phyloP scores from a whole-genome alignment of 92 coral and sea anemone species.

The Epizoanthus stellaris region DNA sequence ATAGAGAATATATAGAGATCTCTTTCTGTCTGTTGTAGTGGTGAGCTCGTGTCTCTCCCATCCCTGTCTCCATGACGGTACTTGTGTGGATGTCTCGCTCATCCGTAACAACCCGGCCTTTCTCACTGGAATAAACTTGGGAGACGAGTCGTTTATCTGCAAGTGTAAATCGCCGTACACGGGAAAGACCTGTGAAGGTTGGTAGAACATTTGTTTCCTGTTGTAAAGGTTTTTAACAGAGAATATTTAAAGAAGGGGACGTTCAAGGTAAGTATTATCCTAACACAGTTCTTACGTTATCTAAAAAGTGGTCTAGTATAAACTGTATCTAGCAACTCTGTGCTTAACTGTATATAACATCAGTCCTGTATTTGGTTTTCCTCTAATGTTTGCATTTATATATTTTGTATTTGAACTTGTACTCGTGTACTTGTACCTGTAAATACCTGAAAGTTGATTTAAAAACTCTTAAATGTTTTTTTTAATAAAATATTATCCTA shows the following conservation, averaged over 20 bases:
- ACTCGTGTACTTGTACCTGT: no score
- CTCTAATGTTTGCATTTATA: no score
- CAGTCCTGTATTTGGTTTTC: no score
- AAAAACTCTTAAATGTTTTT: no score
- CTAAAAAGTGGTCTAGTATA: no score
- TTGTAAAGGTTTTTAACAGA: neutral
- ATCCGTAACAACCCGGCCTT: constrained; percentile 51
- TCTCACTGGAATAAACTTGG: constrained; percentile 56
- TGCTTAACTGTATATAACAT: no score
- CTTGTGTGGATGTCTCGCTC: constrained; percentile 92
- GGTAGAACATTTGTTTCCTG: neutral
- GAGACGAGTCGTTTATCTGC: constrained; percentile 72
- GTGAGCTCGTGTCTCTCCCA: constrained; percentile 93
- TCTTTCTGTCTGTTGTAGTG: constrained; percentile 54
- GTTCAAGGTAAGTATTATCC: neutral
- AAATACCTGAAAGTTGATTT: no score
- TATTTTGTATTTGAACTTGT: no score
- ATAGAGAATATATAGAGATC: no score
- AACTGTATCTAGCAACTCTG: no score
- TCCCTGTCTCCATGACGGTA: constrained; percentile 98
- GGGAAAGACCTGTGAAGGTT: constrained; percentile 91
- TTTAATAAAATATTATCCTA: no score
- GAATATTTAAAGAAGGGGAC: neutral
- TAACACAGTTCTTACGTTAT: neutral
- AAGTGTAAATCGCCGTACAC: constrained; percentile 86